Percentiles rank a stretch among this genome's conserved stretches.
Conservation (phyloP, 2,113 vertebrate genomes). For the Piaya cayana region DNA sequence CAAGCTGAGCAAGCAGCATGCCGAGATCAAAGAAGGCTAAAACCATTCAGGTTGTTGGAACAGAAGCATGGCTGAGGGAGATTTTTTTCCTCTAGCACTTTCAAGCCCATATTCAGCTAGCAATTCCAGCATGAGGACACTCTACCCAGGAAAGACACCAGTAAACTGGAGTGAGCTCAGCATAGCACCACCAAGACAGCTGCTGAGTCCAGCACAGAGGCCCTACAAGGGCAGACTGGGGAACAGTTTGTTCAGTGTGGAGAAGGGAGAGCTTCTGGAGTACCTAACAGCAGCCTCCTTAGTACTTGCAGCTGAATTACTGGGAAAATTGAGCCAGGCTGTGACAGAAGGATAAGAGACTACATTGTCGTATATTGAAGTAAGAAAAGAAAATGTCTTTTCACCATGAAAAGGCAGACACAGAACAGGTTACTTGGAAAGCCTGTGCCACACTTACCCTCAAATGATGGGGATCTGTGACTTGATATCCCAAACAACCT, state of each 20-base stretch:
- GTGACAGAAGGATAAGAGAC: neutral
- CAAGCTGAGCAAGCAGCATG: neutral
- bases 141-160: neutral
- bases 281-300: neutral
- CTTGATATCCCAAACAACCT: neutral
- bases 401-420: neutral
- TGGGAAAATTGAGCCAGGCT: neutral
- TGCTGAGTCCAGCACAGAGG: neutral
- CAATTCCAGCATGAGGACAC: neutral
- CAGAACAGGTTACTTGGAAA: neutral
- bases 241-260: neutral
- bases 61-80: neutral
- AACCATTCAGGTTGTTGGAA: neutral
- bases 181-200: neutral
- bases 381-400: neutral
- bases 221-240: accelerated
- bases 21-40: neutral
- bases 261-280: neutral
- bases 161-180: neutral
- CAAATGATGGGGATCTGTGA: neutral
- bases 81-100: neutral
- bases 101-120: neutral
- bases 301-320: neutral
- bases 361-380: neutral
- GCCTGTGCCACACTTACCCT: neutral